These are phyloP conservation scores for Artibeus lituratus DNA, from an alignment of 2,797 vertebrate species.

Conservation along the genomic window DNA sequence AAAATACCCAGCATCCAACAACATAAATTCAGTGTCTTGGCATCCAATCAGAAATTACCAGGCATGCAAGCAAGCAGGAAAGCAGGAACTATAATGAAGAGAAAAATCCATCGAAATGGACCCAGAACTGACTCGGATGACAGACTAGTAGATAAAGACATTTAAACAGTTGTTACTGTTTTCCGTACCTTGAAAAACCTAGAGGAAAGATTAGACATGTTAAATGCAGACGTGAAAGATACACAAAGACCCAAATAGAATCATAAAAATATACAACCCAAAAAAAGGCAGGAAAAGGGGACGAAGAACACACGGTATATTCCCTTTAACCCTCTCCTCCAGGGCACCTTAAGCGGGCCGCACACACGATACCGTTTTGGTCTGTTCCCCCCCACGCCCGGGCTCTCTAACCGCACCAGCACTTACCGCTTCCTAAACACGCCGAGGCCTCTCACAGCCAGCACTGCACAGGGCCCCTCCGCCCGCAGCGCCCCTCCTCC, in stretches of 20 bases:
- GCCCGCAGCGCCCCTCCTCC: not conserved
- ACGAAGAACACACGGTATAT: not conserved
- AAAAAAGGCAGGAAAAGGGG: not conserved
- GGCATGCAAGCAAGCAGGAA: not conserved
- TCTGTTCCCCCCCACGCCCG: accelerated
- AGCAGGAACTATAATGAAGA: not conserved
- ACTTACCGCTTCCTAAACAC: not conserved
- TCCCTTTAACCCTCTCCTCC: not conserved
- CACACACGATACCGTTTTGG: accelerated
- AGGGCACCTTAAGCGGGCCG: not conserved
- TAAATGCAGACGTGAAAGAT: not conserved
- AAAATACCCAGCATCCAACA: not conserved
- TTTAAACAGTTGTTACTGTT: not conserved
- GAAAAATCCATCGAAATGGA: not conserved
- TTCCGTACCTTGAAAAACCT: not conserved
- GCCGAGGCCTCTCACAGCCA: not conserved
- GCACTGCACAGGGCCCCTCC: not conserved
- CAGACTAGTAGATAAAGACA: not conserved
- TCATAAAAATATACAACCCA: not conserved
- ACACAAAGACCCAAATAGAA: not conserved
- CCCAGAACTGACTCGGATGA: not conserved
- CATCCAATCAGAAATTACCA: not conserved
- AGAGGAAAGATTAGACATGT: not conserved
- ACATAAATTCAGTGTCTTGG: not conserved
- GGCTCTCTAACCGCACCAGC: accelerated